Conservation (phyloP, 2,797 vertebrate genomes). For the Anomalospiza imberbis region DNA sequence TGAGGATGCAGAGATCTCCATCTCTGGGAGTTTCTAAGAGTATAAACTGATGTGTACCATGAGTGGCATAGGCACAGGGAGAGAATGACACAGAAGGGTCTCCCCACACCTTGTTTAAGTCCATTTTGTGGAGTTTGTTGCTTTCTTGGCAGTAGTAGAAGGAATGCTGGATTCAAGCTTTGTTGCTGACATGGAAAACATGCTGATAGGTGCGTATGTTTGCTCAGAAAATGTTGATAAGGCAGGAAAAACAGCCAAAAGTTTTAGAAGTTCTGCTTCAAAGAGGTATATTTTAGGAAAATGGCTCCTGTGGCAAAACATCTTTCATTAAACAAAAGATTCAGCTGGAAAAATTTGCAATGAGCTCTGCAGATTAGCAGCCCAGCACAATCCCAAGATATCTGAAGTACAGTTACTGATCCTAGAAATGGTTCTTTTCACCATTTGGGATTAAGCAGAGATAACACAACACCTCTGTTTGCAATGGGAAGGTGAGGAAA, state of each 20-base stretch:
- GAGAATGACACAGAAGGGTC: not conserved
- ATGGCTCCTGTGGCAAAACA: not conserved
- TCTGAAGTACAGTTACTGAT: not conserved
- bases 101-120: not conserved
- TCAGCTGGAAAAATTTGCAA: not conserved
- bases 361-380: not conserved
- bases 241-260: not conserved
- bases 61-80: not conserved
- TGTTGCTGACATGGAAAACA: not conserved
- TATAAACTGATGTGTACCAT: not conserved
- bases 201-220: not conserved
- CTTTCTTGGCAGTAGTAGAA: not conserved
- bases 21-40: not conserved
- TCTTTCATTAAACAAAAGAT: not conserved
- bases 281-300: not conserved
- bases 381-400: not conserved
- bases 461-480: not conserved
- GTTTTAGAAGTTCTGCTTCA: not conserved
- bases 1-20: not conserved
- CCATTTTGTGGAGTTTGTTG: not conserved
- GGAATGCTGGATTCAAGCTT: not conserved
- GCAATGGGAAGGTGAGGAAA: not conserved
- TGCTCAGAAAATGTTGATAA: slow-evolving; percentile 26
- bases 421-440: not conserved
- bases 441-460: not conserved